These are phyloP conservation scores for Toxotes chatareus DNA, from an alignment of 2,113 vertebrate species.

Conservation along the genomic window DNA sequence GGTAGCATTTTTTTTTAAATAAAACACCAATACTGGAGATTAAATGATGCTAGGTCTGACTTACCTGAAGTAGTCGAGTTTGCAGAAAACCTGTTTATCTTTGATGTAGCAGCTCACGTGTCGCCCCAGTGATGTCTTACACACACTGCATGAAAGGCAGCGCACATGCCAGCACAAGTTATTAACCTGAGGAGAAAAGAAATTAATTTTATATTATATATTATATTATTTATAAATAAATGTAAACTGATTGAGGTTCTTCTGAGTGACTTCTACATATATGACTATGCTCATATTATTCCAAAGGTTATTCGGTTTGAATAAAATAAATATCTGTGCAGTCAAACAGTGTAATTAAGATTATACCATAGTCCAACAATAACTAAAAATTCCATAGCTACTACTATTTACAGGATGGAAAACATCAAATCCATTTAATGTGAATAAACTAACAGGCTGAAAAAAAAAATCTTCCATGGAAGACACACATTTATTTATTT, in stretches of 20 bases:
- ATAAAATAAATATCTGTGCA: not conserved
- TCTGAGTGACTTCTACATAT: not conserved
- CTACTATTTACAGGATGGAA: too few relatives aligned
- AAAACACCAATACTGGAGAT: not conserved
- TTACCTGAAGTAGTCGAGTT: conserved; percentile 99
- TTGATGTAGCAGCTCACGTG: conserved; percentile 98
- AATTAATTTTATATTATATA: not conserved
- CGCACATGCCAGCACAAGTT: conserved; percentile 97
- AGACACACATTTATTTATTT: not conserved
- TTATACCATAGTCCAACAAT: not conserved
- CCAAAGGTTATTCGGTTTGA: not conserved
- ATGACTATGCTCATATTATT: not conserved
- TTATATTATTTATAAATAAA: too few relatives aligned
- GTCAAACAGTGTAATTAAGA: not conserved
- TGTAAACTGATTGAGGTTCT: not conserved
- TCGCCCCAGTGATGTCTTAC: conserved; percentile 92
- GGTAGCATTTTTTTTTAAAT: not conserved
- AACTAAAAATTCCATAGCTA: not conserved
- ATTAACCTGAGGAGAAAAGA: conserved; percentile 86
- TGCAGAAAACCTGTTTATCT: conserved; percentile 97
- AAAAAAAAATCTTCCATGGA: too few relatives aligned
- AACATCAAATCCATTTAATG: not conserved
- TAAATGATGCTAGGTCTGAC: not conserved
- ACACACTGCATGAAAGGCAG: conserved; percentile 96
- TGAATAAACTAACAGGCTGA: too few relatives aligned